A percentile compares a stretch with the other conserved stretches of the same genome.
Evolutionary conservation across 2,797 vertebrate genomes (phyloP).

Genomic region (Anomalospiza imberbis): DNA sequence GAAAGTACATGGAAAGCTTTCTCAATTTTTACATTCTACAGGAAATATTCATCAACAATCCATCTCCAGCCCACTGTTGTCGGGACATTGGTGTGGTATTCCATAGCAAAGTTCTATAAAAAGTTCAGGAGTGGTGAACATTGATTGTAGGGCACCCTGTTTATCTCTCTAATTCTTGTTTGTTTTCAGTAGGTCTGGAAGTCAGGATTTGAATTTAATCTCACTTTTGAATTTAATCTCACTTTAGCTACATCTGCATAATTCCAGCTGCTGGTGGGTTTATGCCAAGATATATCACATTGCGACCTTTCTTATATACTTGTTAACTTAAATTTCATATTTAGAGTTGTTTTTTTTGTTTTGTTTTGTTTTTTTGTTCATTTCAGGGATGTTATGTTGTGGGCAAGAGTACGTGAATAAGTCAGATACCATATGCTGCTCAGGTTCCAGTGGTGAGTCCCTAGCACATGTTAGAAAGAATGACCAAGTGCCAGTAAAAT

Average conservation of each 20-base stretch:
- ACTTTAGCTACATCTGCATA: not conserved
- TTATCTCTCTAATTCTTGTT: slow-evolving; percentile 21
- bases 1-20: not conserved
- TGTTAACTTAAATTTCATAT: not conserved
- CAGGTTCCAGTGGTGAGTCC: slow-evolving; percentile 78
- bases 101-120: not conserved
- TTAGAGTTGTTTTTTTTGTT: too few species aligned
- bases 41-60: not conserved
- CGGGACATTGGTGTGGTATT: not conserved
- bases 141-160: not conserved
- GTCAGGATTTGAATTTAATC: slow-evolving; percentile 45
- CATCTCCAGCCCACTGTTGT: not conserved
- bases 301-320: slow-evolving; percentile 15
- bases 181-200: slow-evolving; percentile 2
- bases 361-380: slow-evolving; percentile 4
- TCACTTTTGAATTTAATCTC: not conserved
- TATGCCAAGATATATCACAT: slow-evolving; percentile 19
- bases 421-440: slow-evolving; percentile 87
- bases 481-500: slow-evolving; percentile 81
- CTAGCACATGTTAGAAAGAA: slow-evolving; percentile 83
- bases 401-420: slow-evolving; percentile 86
- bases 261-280: slow-evolving; percentile 48
- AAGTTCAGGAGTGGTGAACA: not conserved
- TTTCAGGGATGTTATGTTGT: slow-evolving; percentile 88
- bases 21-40: not conserved